Conservation (phyloP, 2,888 invertebrate species). For the Drosophila demipolita region DNA sequence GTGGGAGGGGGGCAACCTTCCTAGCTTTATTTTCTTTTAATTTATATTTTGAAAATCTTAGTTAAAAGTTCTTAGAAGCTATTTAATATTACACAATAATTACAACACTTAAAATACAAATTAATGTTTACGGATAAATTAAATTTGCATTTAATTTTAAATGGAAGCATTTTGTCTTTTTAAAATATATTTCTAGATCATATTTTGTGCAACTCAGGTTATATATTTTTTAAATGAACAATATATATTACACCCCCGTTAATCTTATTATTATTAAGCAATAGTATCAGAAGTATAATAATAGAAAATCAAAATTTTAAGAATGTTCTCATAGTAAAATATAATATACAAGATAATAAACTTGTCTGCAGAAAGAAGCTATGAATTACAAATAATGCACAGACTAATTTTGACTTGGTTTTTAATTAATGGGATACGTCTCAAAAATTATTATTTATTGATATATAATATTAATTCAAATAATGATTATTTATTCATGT, state of each 20-base stretch:
- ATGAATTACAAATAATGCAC: neutral
- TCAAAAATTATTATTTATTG: neutral
- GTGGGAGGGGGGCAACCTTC: neutral
- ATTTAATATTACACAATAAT: neutral
- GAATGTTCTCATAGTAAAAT: too few relatives aligned
- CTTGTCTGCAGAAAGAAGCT: neutral
- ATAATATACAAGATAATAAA: neutral
- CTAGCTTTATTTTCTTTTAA: neutral
- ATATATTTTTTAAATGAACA: neutral
- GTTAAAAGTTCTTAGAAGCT: neutral
- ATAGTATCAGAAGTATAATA: neutral
- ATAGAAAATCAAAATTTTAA: neutral
- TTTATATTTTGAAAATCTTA: neutral
- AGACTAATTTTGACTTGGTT: rapidly evolving
- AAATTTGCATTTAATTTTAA: neutral
- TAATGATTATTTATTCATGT: neutral
- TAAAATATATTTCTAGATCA: neutral
- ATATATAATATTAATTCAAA: neutral
- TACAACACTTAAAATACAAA: neutral
- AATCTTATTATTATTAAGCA: neutral
- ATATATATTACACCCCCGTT: too few relatives aligned
- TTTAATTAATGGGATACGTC: neutral
- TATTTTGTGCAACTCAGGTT: neutral
- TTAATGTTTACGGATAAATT: too few relatives aligned
- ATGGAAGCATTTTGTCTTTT: neutral